Base-by-base conservation (phyloP, 1,140 invertebrate species). In the Sogatella furcifera region DNA sequence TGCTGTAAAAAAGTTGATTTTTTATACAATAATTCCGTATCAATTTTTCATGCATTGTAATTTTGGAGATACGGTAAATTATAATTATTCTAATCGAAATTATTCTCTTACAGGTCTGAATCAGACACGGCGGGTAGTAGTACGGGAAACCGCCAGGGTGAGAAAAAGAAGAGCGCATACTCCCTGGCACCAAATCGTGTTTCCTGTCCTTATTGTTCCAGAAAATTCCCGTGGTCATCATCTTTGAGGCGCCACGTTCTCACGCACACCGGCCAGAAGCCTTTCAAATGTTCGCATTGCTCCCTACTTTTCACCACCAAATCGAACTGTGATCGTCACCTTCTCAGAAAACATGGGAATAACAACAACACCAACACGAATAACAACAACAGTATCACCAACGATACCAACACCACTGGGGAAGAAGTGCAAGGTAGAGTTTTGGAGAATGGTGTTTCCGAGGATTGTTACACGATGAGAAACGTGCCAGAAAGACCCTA, bases 191-290 rank as follows among this genome's bases (percentile, higher is more conserved):
- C 94, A 1, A 95, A 97, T 70, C 81, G 93, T 44, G 90, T 92
- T 0, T 84, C 86, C 10, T 98, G 95, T 71, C 91, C 91, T 0
- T 95, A 91, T 68, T 98, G 95, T 72, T 80, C 86, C 52, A 80
- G 94, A 22, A 90, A 91, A 68, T 98, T 98, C 71, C 95, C 95
- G 0, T 98, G 95, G 95, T 89, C 89, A 4, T 95, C 92, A 13
- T 97, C 94, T 0, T 77, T 98, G 11, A 81, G 92, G 3, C 80
- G 94, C 3, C 95, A 97, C 72, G 89, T 97, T 22, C 79, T 95
- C 0, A 96, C 92, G 0, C 92, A 96, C 68, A 96, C 92, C 5
- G 95, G 95, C 5, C 92, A 97, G 71, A 97, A 97, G 69, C 95
- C 95, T 0, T 97, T 88, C 76, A 92, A 95, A 70, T 97, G 95